Base-by-base conservation (phyloP, 1,140 invertebrate genomes). In the Callitettix versicolor region DNA sequence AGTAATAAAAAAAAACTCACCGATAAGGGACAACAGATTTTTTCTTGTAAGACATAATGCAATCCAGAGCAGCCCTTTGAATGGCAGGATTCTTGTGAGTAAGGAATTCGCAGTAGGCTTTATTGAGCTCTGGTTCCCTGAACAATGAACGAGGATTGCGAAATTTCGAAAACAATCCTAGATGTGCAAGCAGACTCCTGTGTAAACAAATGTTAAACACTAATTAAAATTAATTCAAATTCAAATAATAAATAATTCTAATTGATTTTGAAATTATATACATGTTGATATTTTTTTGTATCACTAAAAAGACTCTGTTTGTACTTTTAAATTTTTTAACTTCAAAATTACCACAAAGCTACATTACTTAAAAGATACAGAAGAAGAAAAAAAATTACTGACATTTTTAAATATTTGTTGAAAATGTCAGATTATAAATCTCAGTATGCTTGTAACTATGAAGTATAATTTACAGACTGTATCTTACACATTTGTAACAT, bases 11-110 rank as follows among this genome's bases (percentile, higher is more conserved):
- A 46, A 34, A 46, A n/a, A 49, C 55, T 58, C 42, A 62, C 60
- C 48, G 88, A 63, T 95, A 95, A 2, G 86, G 82, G 0, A 71
- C 67, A 6, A 95, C 59, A 61, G 79, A 80, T 62, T 88, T 85
- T 43, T 82, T 76, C 65, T 88, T 91, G 66, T 94, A 95, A 3
- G 82, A 81, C 53, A 91, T 73, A 3, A 96, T 65, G 69, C 91
- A 95, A 64, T 88, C 84, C 42, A 96, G 72, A 0, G 91, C 86
- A 52, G 80, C 75, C 67, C 87, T 91, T 67, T 96, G 93, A 34
- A 96, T 72, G 6, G 81, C 76, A 0, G 77, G 62, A 70, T 88
- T 86, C 63, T 81, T 84, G 51, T 90, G 83, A 38, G 80, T 78
- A 6, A 98, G 66, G 42, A 95, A 76, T 62, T 92, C 81, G 58